A percentile compares a stretch with the other conserved stretches of the same genome.
Conservation (phyloP, 2,797 vertebrate species). For the Dromococcyx pavoninus region DNA sequence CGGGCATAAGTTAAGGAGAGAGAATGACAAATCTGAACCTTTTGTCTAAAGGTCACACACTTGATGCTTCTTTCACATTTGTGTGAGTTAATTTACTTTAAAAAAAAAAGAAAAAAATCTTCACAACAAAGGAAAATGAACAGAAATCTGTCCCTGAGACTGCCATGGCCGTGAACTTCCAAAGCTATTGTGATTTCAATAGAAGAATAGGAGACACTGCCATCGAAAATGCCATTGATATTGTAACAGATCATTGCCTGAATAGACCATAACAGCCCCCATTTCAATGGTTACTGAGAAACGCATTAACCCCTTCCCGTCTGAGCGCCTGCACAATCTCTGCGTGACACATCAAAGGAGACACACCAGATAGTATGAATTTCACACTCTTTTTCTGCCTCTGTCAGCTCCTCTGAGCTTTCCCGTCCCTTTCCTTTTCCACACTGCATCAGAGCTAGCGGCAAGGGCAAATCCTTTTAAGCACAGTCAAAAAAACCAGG, state of each 20-base stretch:
- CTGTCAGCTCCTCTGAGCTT: slow-evolving; percentile 48
- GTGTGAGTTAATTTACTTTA: slow-evolving; percentile 66
- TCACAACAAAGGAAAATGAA: slow-evolving; percentile 68
- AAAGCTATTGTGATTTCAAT: slow-evolving; percentile 66
- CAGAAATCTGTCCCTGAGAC: slow-evolving; percentile 60
- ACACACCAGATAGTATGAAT: slow-evolving; percentile 17
- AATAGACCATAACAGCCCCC: slow-evolving; percentile 65
- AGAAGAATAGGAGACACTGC: slow-evolving; percentile 67
- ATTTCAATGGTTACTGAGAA: slow-evolving; percentile 64
- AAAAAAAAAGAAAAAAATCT: slow-evolving; percentile 16
- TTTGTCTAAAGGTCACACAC: slow-evolving; percentile 68
- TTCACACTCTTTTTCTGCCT: slow-evolving; percentile 47
- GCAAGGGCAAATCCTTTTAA: slow-evolving; percentile 54
- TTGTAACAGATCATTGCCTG: slow-evolving; percentile 68
- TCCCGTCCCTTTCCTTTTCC: slow-evolving; percentile 45
- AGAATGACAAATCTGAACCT: slow-evolving; percentile 62
- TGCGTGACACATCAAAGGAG: slow-evolving; percentile 63
- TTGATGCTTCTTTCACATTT: slow-evolving; percentile 56
- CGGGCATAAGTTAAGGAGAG: slow-evolving; percentile 11
- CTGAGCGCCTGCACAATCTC: slow-evolving; percentile 52
- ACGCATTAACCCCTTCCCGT: slow-evolving; percentile 53
- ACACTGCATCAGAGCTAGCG: slow-evolving; percentile 2
- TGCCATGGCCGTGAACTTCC: slow-evolving; percentile 61
- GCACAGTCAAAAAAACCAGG: slow-evolving; percentile 20
- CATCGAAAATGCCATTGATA: slow-evolving; percentile 65